A percentile compares a stretch with the other conserved stretches of the same genome.
These are phyloP conservation scores for Campylomormyrus numenius DNA, from an alignment of 2,113 vertebrate species.

Conservation along the genomic window DNA sequence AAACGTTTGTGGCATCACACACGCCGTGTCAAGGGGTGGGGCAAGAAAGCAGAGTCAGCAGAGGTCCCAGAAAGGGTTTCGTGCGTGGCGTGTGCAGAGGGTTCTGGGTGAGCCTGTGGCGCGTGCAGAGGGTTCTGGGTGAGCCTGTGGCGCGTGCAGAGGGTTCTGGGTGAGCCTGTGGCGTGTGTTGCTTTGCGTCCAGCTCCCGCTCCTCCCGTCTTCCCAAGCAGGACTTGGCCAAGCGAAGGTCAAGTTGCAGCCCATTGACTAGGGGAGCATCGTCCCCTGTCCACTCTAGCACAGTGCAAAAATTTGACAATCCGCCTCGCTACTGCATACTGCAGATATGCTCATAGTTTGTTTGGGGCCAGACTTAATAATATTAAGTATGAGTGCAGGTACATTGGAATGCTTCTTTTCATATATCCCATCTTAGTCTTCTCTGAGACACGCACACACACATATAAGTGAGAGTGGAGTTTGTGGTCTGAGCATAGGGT, in stretches of 20 bases:
- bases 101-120: conserved; percentile 25
- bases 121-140: conserved; percentile 20
- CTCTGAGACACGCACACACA: background rate
- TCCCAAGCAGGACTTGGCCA: background rate
- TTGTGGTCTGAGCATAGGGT: background rate
- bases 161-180: conserved; percentile 19
- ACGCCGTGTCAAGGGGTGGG: background rate
- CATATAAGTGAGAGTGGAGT: background rate
- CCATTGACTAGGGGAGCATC: background rate
- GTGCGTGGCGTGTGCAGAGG: background rate
- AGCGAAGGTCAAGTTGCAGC: background rate
- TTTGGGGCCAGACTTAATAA: background rate
- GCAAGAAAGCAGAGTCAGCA: background rate
- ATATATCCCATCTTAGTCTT: background rate
- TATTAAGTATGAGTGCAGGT: background rate
- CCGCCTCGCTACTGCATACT: background rate
- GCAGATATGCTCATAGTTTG: background rate
- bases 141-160: conserved; percentile 33
- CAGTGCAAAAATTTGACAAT: background rate
- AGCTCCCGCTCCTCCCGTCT: conserved; percentile 22
- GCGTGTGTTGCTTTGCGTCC: conserved; percentile 44
- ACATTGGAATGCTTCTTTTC: background rate
- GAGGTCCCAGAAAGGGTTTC: conserved; percentile 10
- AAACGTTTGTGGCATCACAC: background rate
- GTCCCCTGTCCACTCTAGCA: background rate